A percentile compares a stretch with the other conserved stretches of the same genome.
Evolutionary conservation across 2,888 invertebrate species (phyloP).

Genomic region (Nycteola revayana): DNA sequence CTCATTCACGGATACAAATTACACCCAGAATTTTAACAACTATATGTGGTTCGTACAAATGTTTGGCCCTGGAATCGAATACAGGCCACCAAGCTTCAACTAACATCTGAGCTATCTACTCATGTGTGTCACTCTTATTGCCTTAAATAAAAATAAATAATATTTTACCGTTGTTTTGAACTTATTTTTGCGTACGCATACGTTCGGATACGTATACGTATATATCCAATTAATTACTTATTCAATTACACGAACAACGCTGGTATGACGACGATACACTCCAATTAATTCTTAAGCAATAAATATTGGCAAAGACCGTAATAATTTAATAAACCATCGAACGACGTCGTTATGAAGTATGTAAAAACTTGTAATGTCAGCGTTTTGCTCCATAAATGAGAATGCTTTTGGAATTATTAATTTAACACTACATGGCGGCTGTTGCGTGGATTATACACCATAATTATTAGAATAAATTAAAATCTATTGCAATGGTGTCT

Average conservation of each 20-base stretch:
- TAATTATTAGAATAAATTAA: conserved; percentile 30
- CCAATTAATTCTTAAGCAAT: conserved; percentile 52
- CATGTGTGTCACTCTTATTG: too few species aligned
- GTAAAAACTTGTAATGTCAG: conserved; percentile 41
- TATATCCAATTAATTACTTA: conserved; percentile 44
- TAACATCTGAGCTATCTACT: too few species aligned
- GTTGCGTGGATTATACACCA: conserved; percentile 28
- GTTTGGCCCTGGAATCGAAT: too few species aligned
- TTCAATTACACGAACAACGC: conserved; percentile 22
- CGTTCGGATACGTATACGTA: too few species aligned
- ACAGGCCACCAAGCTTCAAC: too few species aligned
- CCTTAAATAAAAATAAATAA: too few species aligned
- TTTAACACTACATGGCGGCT: too few species aligned
- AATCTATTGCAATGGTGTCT: conserved; percentile 10
- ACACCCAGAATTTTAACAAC: too few species aligned
- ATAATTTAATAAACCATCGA: conserved; percentile 50
- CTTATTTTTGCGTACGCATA: too few species aligned
- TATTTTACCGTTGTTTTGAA: too few species aligned
- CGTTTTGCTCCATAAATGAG: conserved; percentile 36
- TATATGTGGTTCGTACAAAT: too few species aligned
- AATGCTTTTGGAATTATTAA: conserved; percentile 36
- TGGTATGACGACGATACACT: conserved; percentile 38
- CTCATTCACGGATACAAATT: too few species aligned
- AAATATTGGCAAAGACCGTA: conserved; percentile 47
- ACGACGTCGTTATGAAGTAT: conserved; percentile 34